Conservation (phyloP, 1,140 invertebrate species). For the Caenorhabditis elegans region DNA sequence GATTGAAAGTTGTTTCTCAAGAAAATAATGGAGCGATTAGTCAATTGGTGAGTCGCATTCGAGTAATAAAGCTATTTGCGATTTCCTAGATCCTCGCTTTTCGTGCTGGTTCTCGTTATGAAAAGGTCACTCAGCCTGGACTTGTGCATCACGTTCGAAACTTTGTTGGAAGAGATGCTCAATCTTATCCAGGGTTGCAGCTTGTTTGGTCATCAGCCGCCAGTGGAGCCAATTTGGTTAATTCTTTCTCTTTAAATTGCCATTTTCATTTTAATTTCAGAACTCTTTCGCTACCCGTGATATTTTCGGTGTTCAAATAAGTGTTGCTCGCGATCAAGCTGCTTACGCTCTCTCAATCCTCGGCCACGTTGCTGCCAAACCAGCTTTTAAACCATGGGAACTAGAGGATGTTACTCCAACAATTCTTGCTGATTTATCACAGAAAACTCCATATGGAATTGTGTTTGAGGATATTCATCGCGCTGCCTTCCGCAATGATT, state of each 20-base stretch:
- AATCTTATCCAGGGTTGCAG: slow-evolving; percentile 47
- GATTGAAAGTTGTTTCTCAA: slow-evolving; percentile 28
- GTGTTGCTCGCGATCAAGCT: slow-evolving; percentile 53
- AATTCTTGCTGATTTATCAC: not conserved
- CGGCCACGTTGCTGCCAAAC: slow-evolving; percentile 56
- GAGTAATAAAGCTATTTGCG: not conserved
- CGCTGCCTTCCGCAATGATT: slow-evolving; percentile 63
- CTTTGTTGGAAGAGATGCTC: slow-evolving; percentile 57
- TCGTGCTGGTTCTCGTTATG: slow-evolving; percentile 63
- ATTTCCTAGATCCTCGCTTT: slow-evolving; percentile 55
- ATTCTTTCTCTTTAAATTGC: not conserved
- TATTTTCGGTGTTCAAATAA: slow-evolving; percentile 30
- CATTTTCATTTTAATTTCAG: slow-evolving; percentile 18
- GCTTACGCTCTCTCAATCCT: slow-evolving; percentile 59
- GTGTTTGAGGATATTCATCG: slow-evolving; percentile 59
- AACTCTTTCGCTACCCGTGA: slow-evolving; percentile 38
- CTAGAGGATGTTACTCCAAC: slow-evolving; percentile 46
- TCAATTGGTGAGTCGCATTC: slow-evolving; percentile 43
- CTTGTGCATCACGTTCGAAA: slow-evolving; percentile 62
- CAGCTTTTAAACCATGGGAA: slow-evolving; percentile 63
- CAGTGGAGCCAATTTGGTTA: not conserved
- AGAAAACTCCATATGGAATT: slow-evolving; percentile 48
- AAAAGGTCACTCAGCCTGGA: slow-evolving; percentile 56
- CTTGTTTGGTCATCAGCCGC: slow-evolving; percentile 31
- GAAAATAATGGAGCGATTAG: slow-evolving; percentile 57